Base-by-base conservation (phyloP, 2,888 invertebrate genomes). In the Dexiosoma caninum region DNA sequence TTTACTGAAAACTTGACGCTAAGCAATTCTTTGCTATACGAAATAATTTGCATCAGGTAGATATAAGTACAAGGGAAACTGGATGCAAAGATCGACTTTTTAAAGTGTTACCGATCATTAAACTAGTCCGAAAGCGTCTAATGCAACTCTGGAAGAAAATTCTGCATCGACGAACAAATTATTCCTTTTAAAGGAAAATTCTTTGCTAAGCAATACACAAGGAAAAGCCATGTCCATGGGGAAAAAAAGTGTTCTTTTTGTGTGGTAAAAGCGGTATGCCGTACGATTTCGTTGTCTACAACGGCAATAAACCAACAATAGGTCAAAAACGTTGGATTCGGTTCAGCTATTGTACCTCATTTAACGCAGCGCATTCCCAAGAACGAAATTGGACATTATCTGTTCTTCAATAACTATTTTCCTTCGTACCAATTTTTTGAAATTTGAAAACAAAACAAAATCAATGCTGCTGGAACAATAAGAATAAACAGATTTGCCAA, bases 251-350 rank as follows among this genome's bases (percentile, higher is more conserved):
- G 16, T 85, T 75, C 67, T 74, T 84, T 19, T 30, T 87, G n/a
- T 85, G 84, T 80, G 85, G 86, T 60, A 37, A 37, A 37, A 27
- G 27, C 35, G 12, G 12, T 4, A 72, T 84, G 46, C 71, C 83
- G 9, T 87, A 85, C 75, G 85, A 86, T 81, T 86, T 86, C 79
- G 64, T 87, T 55, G 81, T 86, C 27, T 10, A 69, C 32, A 27
- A 80, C 51, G 10, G 5, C 4, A 40, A 49, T 69, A 57, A 82
- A 44, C 49, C 30, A 55, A 44, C 0, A 46, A 16, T 32, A 51
- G 60, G 9, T 62, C 27, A 78, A 69, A 37, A 59, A 40, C 55
- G 82, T 84, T 75, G 85, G 84, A 12, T 60, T 83, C 16, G 84
- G 84, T 46, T 81, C 82, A 57, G 55, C 82, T 19, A 78, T 84